Conservation (phyloP, 1,140 invertebrate species). For the Conus betulinus region DNA sequence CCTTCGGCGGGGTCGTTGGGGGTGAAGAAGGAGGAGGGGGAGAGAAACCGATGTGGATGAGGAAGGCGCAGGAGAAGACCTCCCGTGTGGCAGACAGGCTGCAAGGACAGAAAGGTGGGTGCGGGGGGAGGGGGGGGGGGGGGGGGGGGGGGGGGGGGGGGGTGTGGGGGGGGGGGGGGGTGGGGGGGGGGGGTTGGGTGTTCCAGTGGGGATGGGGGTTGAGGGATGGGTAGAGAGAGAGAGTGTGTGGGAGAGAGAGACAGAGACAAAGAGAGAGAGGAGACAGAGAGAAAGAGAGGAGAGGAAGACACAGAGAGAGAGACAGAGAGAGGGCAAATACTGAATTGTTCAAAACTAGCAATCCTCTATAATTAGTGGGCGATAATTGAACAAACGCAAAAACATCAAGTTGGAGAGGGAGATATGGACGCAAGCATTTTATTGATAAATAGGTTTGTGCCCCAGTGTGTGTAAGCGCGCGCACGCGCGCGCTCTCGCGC, state of each 20-base stretch:
- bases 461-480: not conserved
- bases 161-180: not conserved
- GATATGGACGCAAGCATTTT: no score
- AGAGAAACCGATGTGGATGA: not conserved
- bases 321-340: no score
- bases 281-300: no score
- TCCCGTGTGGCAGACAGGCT: not conserved
- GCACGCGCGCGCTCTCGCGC: not conserved
- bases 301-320: no score
- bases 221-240: not conserved
- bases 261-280: no score
- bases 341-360: no score
- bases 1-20: not conserved
- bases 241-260: not conserved
- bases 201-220: not conserved
- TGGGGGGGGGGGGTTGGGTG: not conserved
- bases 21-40: not conserved
- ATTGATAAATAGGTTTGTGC: no score
- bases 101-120: not conserved
- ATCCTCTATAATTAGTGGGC: no score
- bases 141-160: not conserved
- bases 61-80: slow-evolving; percentile 4
- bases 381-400: no score
- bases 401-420: no score
- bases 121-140: not conserved